Evolutionary conservation across 1,140 invertebrate species (phyloP), one percentile per base, ranked within the genome.

Genomic region (Aricia agestis): DNA sequence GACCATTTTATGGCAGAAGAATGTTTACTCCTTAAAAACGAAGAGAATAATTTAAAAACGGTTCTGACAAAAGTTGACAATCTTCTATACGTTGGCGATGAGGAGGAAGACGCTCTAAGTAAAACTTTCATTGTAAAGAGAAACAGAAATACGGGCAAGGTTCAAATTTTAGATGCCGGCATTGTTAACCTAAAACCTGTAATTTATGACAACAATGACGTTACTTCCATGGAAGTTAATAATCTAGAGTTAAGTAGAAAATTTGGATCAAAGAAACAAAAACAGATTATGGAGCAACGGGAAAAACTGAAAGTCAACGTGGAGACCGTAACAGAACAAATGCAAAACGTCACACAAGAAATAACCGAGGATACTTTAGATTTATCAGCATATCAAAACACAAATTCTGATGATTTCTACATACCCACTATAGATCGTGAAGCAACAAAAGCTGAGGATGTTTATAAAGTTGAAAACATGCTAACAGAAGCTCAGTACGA

Each of bases 181-280:
- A 78, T 71, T 25, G 73, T 81, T 2, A 78, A 84, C 10, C 45
- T 87, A 7, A 89, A 85, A 74, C 87, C 87, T 7, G 36, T 79
- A 0, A 32, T 86, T 1, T 79, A 80, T 70, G 66, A 67, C 31
- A 75, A 84, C 19, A 72, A 78, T 7, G 17, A 15, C 3, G 76
- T 80, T 5, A 15, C 75, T 2, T 68, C 78, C 2, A 41, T 79
- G 10, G 82, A 87, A 42, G 82, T 78, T 0, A 84, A 78, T 66
- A 70, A 76, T 45, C 75, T 86, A 66, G 87, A 90, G 52, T 73
- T 91, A 2, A 89, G 87, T 52, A 79, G 85, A 36, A 88, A 91
- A 65, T 91, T 91, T 69, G 87, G 89, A 5, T 89, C 87, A 0
- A 91, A 91, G 65, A 89, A 89, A 65, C 78, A 83, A 15, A 91